Percentiles rank a stretch among this genome's conserved stretches.
Evolutionary conservation across 2,888 invertebrate genomes (phyloP).

Genomic region (Oxytorus armatus): DNA sequence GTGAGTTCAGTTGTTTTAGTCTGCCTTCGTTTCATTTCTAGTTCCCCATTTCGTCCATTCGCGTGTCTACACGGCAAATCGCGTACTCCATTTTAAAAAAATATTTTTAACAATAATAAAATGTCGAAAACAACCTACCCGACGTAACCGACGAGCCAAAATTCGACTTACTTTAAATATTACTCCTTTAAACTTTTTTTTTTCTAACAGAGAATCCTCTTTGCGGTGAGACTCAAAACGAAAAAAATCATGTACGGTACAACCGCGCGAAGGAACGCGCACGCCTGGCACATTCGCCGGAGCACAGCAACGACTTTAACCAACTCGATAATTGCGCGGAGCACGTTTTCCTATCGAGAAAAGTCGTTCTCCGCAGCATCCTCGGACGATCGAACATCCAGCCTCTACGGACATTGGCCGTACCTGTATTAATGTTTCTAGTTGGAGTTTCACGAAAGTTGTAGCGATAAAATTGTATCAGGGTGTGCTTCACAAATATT

Average conservation of each 20-base stretch:
- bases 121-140: too few relatives aligned
- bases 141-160: too few relatives aligned
- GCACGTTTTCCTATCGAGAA: conserved; percentile 53
- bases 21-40: conserved; percentile 18
- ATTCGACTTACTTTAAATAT: too few relatives aligned
- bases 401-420: conserved; percentile 1
- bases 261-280: conserved; percentile 4
- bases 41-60: conserved; percentile 7
- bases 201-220: too few relatives aligned
- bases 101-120: too few relatives aligned
- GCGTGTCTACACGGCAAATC: not conserved
- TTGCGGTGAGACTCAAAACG: too few relatives aligned
- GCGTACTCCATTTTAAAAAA: too few relatives aligned
- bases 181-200: too few relatives aligned
- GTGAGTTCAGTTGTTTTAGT: conserved; percentile 48
- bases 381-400: not conserved
- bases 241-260: not conserved
- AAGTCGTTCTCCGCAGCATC: conserved; percentile 38
- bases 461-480: conserved; percentile 44
- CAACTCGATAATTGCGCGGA: conserved; percentile 65
- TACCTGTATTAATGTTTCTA: conserved; percentile 47
- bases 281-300: not conserved
- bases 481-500: too few relatives aligned
- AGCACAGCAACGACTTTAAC: conserved; percentile 54
- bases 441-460: conserved; percentile 50